Percentiles rank a stretch among this genome's conserved stretches.
phyloP scores from a whole-genome alignment of 2,888 invertebrate species.

The Latheticus oryzae region DNA sequence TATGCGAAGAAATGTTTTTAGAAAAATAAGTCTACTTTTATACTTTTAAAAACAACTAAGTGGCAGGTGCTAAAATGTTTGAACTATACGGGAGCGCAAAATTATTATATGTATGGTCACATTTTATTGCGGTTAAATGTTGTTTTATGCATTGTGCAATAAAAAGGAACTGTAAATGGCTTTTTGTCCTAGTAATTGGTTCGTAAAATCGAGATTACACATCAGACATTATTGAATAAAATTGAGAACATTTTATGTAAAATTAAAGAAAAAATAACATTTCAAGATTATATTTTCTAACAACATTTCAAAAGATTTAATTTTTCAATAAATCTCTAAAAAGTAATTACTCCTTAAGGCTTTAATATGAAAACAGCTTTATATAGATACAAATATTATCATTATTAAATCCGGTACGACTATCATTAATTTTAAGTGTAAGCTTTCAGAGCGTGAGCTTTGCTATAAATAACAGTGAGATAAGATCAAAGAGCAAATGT shows the following conservation, averaged over 20 bases:
- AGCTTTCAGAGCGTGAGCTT: conserved; percentile 60
- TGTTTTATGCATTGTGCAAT: conserved; percentile 45
- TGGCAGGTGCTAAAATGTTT: conserved; percentile 54
- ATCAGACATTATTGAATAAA: too few relatives aligned
- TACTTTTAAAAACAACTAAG: conserved; percentile 39
- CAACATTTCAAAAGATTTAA: too few relatives aligned
- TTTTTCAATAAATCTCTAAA: too few relatives aligned
- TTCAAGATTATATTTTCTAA: too few relatives aligned
- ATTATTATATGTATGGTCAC: conserved; percentile 45
- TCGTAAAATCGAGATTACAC: too few relatives aligned
- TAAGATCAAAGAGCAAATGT: conserved; percentile 52
- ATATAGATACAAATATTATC: conserved; percentile 64
- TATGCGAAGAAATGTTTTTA: conserved; percentile 35
- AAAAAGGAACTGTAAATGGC: conserved; percentile 40
- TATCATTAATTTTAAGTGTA: conserved; percentile 62
- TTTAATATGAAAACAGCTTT: conserved; percentile 54
- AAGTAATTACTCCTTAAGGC: too few relatives aligned
- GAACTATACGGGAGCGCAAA: conserved; percentile 43
- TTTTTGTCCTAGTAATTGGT: conserved; percentile 23
- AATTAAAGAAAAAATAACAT: too few relatives aligned
- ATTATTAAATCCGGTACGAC: conserved; percentile 60
- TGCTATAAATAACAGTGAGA: conserved; percentile 53
- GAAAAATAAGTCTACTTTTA: conserved; percentile 36
- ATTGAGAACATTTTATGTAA: too few relatives aligned
- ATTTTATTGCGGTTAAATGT: conserved; percentile 51